phyloP scores from a whole-genome alignment of 2,113 vertebrate genomes.

The Menura novaehollandiae region DNA sequence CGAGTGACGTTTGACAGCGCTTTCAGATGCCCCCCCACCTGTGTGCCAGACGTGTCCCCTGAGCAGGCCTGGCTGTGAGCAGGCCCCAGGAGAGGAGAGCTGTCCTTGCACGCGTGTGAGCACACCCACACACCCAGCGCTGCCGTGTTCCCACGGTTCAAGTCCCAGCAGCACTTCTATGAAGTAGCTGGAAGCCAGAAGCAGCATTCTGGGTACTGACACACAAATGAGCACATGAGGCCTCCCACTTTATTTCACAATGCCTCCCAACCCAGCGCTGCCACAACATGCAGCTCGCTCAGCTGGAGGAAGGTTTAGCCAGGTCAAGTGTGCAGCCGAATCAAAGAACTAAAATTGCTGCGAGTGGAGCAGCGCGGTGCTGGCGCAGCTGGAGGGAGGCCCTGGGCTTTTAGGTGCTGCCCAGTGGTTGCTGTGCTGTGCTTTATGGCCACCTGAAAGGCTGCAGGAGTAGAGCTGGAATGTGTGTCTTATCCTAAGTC shows the following conservation, averaged over 20 bases:
- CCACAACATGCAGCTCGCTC: conserved; percentile 42
- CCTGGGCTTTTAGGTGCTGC: not conserved
- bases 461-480: not conserved
- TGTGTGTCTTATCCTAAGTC: not conserved
- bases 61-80: not conserved
- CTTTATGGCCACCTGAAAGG: not conserved
- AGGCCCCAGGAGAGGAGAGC: not conserved
- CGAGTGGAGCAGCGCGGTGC: not conserved
- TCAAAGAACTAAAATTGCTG: conserved; percentile 41
- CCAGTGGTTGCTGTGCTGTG: not conserved
- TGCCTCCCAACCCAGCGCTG: conserved; percentile 29
- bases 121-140: not conserved
- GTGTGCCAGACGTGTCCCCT: not conserved
- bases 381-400: not conserved
- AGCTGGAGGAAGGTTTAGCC: conserved; percentile 58
- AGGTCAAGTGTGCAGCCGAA: conserved; percentile 51
- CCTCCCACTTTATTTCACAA: conserved; percentile 59
- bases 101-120: not conserved
- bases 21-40: not conserved
- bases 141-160: conserved; percentile 48
- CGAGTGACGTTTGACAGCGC: fast-evolving
- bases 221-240: conserved; percentile 42
- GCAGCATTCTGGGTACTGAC: conserved; percentile 48
- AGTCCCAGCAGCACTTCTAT: conserved; percentile 48
- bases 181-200: conserved; percentile 52